These are phyloP conservation scores for Leptopterna dolabrata DNA, from an alignment of 2,888 invertebrate genomes.

Conservation along the genomic window DNA sequence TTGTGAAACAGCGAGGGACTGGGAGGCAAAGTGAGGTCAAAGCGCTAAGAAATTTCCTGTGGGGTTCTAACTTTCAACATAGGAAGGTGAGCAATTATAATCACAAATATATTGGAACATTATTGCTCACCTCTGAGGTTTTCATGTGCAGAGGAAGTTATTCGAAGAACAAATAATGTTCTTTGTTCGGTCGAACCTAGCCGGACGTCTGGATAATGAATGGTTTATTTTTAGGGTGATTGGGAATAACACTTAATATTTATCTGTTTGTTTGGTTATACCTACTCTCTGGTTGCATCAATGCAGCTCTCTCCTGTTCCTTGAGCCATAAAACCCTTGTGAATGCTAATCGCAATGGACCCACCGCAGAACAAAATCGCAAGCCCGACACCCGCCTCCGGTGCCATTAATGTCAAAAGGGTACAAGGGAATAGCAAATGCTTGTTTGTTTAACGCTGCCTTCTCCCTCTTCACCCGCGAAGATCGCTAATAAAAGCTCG, in stretches of 20 bases:
- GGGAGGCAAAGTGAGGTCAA: not conserved
- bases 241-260: conserved; percentile 22
- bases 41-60: not conserved
- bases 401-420: conserved; percentile 13
- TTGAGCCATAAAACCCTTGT: not conserved
- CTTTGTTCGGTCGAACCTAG: not conserved
- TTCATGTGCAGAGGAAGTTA: not conserved
- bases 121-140: not conserved
- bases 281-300: not conserved
- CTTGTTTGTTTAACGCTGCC: conserved; percentile 23
- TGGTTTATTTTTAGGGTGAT: not conserved
- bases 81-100: not conserved
- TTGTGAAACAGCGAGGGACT: not conserved
- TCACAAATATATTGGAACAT: not conserved
- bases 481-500: not conserved
- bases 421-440: not conserved
- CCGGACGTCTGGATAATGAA: not conserved
- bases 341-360: conserved; percentile 22
- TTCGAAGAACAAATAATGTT: not conserved
- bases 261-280: not conserved
- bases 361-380: conserved; percentile 15
- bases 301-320: not conserved
- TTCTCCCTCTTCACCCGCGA: not conserved
- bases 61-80: not conserved
- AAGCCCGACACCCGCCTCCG: not conserved